Evolutionary conservation across 2,797 vertebrate genomes (phyloP).

Genomic region (Cirrhinus mrigala): DNA sequence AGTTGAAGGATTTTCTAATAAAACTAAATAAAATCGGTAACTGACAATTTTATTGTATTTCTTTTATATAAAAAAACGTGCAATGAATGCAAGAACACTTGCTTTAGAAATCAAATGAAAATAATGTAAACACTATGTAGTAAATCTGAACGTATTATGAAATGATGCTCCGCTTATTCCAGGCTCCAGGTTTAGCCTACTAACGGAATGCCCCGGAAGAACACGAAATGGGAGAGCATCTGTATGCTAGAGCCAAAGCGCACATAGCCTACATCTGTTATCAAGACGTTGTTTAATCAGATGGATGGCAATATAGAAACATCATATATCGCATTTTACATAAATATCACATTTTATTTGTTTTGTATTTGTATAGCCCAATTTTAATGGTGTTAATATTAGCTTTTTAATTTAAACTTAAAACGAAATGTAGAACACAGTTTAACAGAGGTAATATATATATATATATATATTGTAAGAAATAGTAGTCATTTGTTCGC

Average conservation of each 20-base stretch:
- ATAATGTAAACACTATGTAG: background rate
- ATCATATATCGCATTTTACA: no score
- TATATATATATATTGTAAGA: no score
- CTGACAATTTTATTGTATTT: no score
- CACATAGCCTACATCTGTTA: background rate
- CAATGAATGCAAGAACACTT: background rate
- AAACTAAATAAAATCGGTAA: background rate
- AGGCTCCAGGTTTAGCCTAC: conserved; percentile 9
- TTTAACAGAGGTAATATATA: background rate
- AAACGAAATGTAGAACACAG: background rate
- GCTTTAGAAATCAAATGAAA: background rate
- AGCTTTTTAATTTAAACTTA: background rate
- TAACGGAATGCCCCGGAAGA: conserved; percentile 56
- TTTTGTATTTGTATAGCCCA: no score
- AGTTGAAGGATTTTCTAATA: background rate
- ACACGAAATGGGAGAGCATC: conserved; percentile 15
- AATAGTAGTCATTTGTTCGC: background rate
- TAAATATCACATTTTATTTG: no score
- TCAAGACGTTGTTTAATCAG: background rate
- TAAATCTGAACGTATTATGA: background rate
- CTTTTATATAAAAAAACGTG: no score
- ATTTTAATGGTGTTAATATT: background rate
- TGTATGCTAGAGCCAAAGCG: conserved; percentile 7
- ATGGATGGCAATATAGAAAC: background rate
- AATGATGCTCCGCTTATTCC: background rate